phyloP scores from a whole-genome alignment of 2,888 invertebrate genomes.

The Stenoptilia bipunctidactyla region DNA sequence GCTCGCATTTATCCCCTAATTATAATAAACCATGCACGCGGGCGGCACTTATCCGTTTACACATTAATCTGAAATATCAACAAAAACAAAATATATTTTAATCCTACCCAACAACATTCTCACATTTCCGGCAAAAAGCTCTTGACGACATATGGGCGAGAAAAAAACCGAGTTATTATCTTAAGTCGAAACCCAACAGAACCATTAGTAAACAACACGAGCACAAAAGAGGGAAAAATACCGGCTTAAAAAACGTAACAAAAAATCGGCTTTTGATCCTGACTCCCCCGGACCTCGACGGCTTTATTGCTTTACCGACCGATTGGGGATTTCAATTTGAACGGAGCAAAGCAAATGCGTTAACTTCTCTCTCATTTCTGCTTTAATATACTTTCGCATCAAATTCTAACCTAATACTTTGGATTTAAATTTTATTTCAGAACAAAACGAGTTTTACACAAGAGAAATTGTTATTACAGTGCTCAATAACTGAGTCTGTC shows the following conservation, averaged over 20 bases:
- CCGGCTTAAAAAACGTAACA: slow-evolving; percentile 61
- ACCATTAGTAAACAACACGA: slow-evolving; percentile 70
- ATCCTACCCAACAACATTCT: slow-evolving; percentile 57
- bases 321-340: slow-evolving; percentile 27
- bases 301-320: slow-evolving; percentile 61
- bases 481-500: neutral
- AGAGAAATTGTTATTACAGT: too few relatives aligned
- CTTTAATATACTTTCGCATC: too few relatives aligned
- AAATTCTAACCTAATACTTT: too few relatives aligned
- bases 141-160: slow-evolving; percentile 57
- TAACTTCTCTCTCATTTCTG: too few relatives aligned
- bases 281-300: slow-evolving; percentile 55
- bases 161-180: slow-evolving; percentile 67
- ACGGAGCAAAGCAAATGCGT: slow-evolving; percentile 5
- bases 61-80: slow-evolving; percentile 61
- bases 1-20: too few relatives aligned
- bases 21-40: slow-evolving; percentile 27
- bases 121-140: slow-evolving; percentile 63
- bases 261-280: slow-evolving; percentile 67
- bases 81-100: slow-evolving; percentile 68
- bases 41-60: slow-evolving; percentile 35
- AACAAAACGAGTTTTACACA: too few relatives aligned
- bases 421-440: too few relatives aligned
- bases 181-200: slow-evolving; percentile 68
- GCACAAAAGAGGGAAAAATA: slow-evolving; percentile 67